These are phyloP conservation scores for Aethes cnicana DNA, from an alignment of 2,888 invertebrate genomes.

Conservation along the genomic window DNA sequence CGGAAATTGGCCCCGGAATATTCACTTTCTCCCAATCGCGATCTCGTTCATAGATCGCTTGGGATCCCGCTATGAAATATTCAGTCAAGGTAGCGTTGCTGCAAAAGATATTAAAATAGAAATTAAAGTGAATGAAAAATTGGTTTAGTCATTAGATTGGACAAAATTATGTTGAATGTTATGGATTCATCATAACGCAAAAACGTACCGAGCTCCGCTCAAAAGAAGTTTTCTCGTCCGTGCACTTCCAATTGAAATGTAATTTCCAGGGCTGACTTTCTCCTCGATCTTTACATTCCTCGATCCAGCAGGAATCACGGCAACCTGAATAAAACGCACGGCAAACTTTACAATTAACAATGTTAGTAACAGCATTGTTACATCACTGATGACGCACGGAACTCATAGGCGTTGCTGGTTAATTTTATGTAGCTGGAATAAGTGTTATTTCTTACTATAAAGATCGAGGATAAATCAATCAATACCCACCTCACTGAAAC, in stretches of 20 bases:
- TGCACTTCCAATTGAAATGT: slow-evolving; percentile 89
- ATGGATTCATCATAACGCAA: slow-evolving; percentile 9
- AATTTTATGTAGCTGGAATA: too few species aligned
- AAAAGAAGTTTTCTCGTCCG: slow-evolving; percentile 87
- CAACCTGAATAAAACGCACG: slow-evolving; percentile 84
- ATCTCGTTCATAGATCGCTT: slow-evolving; percentile 89
- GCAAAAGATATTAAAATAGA: slow-evolving; percentile 38
- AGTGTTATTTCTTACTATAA: too few species aligned
- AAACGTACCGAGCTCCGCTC: slow-evolving; percentile 89
- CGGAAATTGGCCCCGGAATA: slow-evolving; percentile 91
- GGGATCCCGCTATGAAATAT: slow-evolving; percentile 90
- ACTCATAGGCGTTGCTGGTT: too few species aligned
- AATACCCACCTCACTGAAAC: slow-evolving; percentile 77
- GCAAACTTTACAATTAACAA: too few species aligned
- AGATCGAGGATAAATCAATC: not conserved
- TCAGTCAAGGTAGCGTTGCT: slow-evolving; percentile 89
- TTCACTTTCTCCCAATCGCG: slow-evolving; percentile 90
- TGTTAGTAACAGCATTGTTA: too few species aligned
- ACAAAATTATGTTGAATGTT: too few species aligned
- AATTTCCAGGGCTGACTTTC: slow-evolving; percentile 88
- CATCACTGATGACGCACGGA: too few species aligned
- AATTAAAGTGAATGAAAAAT: too few species aligned
- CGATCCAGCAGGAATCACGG: slow-evolving; percentile 89
- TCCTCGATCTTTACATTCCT: slow-evolving; percentile 91
- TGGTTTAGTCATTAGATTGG: too few species aligned